Conservation (phyloP, 2,888 invertebrate genomes). For the Operophtera brumata region DNA sequence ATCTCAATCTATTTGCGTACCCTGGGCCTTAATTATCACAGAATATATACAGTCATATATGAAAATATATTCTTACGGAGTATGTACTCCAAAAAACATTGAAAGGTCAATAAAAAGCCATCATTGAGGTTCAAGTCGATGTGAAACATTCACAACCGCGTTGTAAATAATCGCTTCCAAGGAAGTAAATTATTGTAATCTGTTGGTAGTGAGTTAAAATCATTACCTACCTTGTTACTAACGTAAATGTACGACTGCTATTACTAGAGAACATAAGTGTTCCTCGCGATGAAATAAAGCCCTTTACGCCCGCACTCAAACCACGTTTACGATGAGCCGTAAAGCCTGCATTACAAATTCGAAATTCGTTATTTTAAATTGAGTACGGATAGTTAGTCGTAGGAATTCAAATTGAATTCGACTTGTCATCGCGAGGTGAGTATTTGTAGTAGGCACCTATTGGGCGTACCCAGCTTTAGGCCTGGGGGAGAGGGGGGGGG, state of each 20-base stretch:
- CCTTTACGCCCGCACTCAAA: constrained; percentile 25
- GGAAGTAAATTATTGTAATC: background rate
- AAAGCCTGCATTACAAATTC: constrained; percentile 43
- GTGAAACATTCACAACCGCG: background rate
- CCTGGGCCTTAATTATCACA: no score
- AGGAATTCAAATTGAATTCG: constrained; percentile 51
- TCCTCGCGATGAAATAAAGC: constrained; percentile 34
- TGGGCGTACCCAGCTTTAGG: no score
- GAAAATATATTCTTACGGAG: no score
- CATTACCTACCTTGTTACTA: constrained; percentile 13
- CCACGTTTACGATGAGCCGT: constrained; percentile 44
- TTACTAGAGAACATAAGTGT: constrained; percentile 19
- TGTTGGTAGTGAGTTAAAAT: constrained; percentile 13
- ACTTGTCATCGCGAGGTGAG: constrained; percentile 45
- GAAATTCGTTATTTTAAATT: constrained; percentile 44
- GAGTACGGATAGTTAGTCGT: constrained; percentile 33
- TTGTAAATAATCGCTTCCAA: constrained; percentile 4
- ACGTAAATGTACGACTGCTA: constrained; percentile 14
- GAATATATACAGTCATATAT: no score
- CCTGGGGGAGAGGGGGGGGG: no score
- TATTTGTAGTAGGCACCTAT: constrained; percentile 41
- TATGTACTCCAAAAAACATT: no score
- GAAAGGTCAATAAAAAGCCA: no score
- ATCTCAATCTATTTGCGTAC: no score
- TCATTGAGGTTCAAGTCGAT: background rate